Evolutionary conservation across 1,140 invertebrate species (phyloP).

Genomic region (Drepana arcuata): DNA sequence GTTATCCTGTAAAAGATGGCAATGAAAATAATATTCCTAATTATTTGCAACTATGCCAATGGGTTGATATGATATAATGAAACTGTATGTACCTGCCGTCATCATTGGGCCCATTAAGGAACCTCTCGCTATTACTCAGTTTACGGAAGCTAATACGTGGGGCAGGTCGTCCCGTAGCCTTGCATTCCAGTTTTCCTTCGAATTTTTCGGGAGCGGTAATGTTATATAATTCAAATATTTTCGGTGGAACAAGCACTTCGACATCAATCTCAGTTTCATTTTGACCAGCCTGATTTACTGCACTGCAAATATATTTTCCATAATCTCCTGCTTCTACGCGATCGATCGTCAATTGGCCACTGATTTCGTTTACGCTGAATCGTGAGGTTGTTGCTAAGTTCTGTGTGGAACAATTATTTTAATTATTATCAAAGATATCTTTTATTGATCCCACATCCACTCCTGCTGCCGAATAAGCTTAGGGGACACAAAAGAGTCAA

Average conservation of each 20-base stretch:
- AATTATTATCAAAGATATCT: too few species aligned
- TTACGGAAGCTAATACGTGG: slow-evolving; percentile 84
- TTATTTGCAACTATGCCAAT: slow-evolving; percentile 1
- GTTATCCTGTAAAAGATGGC: slow-evolving; percentile 65
- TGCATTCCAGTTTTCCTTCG: slow-evolving; percentile 80
- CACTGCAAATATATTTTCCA: slow-evolving; percentile 86
- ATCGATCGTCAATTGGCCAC: slow-evolving; percentile 80
- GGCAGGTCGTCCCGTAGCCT: slow-evolving; percentile 82
- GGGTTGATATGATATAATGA: slow-evolving; percentile 5
- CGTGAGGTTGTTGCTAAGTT: slow-evolving; percentile 80
- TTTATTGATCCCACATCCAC: too few species aligned
- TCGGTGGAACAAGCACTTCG: slow-evolving; percentile 82
- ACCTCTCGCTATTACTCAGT: slow-evolving; percentile 72
- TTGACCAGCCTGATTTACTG: slow-evolving; percentile 84
- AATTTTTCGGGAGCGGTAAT: slow-evolving; percentile 77
- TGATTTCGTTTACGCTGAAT: slow-evolving; percentile 81
- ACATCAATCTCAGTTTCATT: slow-evolving; percentile 77
- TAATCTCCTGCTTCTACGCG: slow-evolving; percentile 84
- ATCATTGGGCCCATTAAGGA: slow-evolving; percentile 75
- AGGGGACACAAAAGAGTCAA: too few species aligned
- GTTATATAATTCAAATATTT: slow-evolving; percentile 84
- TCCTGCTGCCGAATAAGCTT: too few species aligned
- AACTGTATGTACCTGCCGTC: slow-evolving; percentile 67
- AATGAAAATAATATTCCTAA: too few species aligned
- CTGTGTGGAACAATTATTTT: too few species aligned